Base-by-base conservation (phyloP, 2,888 invertebrate genomes). In the Liposcelis brunnea region DNA sequence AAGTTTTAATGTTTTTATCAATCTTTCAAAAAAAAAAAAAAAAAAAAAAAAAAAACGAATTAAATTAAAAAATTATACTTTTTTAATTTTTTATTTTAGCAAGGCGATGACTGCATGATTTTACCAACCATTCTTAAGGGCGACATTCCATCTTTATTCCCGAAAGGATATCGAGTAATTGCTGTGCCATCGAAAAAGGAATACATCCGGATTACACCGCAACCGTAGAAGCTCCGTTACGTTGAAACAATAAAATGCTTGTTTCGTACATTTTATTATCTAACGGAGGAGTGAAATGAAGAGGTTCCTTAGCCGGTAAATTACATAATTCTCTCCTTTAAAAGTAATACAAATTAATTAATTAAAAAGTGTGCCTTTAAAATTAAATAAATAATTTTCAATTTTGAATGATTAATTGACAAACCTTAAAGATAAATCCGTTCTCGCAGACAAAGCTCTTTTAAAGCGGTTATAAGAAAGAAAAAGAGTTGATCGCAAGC, bases 61-160 rank as follows among this genome's bases (percentile, higher is more conserved):
- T 11, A 19, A 35, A 15, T 10, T 35, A 7, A 35, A 10, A 35
- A 26, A 26, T 26, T 26, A 26, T 8, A 36, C 21, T n/a, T 26
- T 26, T 26, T 8, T n/a, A n/a, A n/a, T 18, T 69, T 50, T 48
- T 53, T 51, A 51, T 70, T 72, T 32, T 60, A 90, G 82, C 66
- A 68, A 59, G 93, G 93, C 5, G 78, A 77, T 2, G 72, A 77
- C 18, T 90, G 90, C 52, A 94, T 95, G 93, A 80, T 97, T 26
- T 67, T 87, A 50, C 95, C 95, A 1, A 74, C 74, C 1, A 67
- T 94, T 1, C 67, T 75, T 1, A 71, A 75, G 4, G 77, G 77
- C 14, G 79, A 91, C 55, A 70, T 80, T 3, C 63, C 68, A 16
- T 65, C 65, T 45, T 61, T 79, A 31, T 93, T 90, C 60, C 84